Evolutionary conservation across 2,888 invertebrate species (phyloP).

Genomic region (Cephus pulcher): DNA sequence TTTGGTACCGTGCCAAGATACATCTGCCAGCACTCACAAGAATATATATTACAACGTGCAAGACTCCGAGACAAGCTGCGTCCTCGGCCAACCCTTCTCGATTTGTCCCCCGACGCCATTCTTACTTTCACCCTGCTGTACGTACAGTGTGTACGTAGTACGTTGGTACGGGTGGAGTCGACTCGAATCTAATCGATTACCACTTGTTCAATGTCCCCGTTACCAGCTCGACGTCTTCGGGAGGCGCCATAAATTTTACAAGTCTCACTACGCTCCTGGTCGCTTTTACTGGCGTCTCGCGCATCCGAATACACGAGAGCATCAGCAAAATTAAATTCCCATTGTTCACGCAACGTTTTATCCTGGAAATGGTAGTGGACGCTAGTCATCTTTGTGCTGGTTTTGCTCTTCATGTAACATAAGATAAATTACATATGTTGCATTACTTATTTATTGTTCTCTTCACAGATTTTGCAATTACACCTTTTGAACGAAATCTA

Average conservation of each 20-base stretch:
- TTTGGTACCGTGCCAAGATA: conserved; percentile 56
- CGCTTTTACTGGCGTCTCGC: background rate
- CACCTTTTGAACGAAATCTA: background rate
- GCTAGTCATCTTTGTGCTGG: conserved; percentile 3
- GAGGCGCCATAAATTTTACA: background rate
- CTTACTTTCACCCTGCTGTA: background rate
- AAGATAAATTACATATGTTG: background rate
- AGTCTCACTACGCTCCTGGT: background rate
- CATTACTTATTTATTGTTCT: background rate
- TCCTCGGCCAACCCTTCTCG: background rate
- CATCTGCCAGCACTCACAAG: conserved; percentile 46
- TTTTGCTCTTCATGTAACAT: background rate
- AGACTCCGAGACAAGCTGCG: conserved; percentile 1
- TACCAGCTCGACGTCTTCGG: background rate
- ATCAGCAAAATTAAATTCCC: conserved; percentile 29
- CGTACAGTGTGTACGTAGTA: background rate
- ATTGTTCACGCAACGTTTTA: conserved; percentile 10
- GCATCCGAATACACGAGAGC: background rate
- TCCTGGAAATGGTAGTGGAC: conserved; percentile 11
- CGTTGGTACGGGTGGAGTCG: background rate
- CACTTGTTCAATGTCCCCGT: background rate
- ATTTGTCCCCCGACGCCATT: background rate
- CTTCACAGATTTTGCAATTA: background rate
- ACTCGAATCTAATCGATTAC: background rate
- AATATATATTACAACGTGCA: conserved; percentile 13